phyloP scores from a whole-genome alignment of 2,113 vertebrate species.

The Psilopsiagon aurifrons region DNA sequence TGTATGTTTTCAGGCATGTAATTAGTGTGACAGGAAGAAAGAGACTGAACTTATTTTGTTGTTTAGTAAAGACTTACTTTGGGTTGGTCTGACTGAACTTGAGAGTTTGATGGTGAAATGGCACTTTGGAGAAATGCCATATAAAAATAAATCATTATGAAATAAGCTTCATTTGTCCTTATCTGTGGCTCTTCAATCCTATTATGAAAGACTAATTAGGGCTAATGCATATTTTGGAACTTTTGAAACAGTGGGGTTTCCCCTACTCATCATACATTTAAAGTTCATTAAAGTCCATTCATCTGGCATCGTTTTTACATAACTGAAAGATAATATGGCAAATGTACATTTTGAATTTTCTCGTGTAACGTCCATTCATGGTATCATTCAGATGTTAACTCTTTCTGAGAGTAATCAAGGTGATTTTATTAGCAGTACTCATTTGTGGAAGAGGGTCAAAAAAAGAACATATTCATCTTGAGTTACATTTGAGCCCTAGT shows the following conservation, averaged over 20 bases:
- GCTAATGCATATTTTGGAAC: neutral
- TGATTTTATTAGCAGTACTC: neutral
- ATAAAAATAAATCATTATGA: constrained; percentile 12
- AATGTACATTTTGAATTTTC: neutral
- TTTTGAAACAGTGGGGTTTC: neutral
- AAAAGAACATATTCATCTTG: neutral
- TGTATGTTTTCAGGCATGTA: neutral
- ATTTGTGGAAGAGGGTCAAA: neutral
- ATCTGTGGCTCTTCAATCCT: neutral
- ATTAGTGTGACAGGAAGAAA: neutral
- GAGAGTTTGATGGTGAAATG: neutral
- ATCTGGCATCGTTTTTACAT: neutral
- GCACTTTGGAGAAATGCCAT: neutral
- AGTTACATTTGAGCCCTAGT: neutral
- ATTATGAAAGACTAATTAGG: constrained; percentile 22
- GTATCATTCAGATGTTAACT: neutral
- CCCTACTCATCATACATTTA: neutral
- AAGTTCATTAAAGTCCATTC: neutral
- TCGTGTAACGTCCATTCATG: neutral
- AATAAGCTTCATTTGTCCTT: constrained; percentile 2
- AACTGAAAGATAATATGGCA: neutral
- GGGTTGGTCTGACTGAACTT: neutral
- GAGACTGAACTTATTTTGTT: neutral
- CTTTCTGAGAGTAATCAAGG: neutral
- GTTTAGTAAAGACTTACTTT: neutral